These are phyloP conservation scores for Serripes groenlandicus DNA, from an alignment of 2,888 invertebrate genomes.

Conservation along the genomic window DNA sequence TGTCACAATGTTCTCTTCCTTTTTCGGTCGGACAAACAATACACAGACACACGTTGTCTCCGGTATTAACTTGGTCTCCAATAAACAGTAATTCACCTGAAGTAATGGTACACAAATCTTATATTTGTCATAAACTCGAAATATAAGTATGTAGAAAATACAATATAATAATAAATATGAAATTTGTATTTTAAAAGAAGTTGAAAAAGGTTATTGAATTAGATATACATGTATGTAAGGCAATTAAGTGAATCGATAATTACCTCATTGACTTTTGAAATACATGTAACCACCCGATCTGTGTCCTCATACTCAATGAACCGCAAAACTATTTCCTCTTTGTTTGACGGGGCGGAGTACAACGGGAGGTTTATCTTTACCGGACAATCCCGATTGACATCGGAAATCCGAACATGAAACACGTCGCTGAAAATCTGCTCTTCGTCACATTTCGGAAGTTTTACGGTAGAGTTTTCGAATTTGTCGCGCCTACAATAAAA, in stretches of 20 bases:
- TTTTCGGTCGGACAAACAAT: slow-evolving; percentile 36
- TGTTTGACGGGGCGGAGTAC: slow-evolving; percentile 50
- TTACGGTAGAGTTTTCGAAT: slow-evolving; percentile 49
- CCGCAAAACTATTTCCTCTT: slow-evolving; percentile 55
- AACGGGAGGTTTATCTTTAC: slow-evolving; percentile 53
- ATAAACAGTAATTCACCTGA: slow-evolving; percentile 44
- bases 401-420: slow-evolving; percentile 55
- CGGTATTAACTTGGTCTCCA: slow-evolving; percentile 41
- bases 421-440: slow-evolving; percentile 57
- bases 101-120: too few species aligned
- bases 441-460: slow-evolving; percentile 30
- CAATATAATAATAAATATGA: too few species aligned
- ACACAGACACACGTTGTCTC: slow-evolving; percentile 47
- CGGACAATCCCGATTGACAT: slow-evolving; percentile 46
- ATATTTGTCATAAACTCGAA: too few species aligned
- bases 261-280: not conserved
- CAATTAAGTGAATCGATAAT: not conserved
- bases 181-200: too few species aligned
- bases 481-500: slow-evolving; percentile 63
- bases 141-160: too few species aligned
- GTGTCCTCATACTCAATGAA: slow-evolving; percentile 27
- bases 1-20: slow-evolving; percentile 39
- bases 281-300: not conserved
- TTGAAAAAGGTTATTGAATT: too few species aligned
- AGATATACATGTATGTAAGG: too few species aligned